Percentiles rank a stretch among this genome's conserved stretches.
phyloP scores from a whole-genome alignment of 2,113 vertebrate genomes.

The Colaptes auratus region DNA sequence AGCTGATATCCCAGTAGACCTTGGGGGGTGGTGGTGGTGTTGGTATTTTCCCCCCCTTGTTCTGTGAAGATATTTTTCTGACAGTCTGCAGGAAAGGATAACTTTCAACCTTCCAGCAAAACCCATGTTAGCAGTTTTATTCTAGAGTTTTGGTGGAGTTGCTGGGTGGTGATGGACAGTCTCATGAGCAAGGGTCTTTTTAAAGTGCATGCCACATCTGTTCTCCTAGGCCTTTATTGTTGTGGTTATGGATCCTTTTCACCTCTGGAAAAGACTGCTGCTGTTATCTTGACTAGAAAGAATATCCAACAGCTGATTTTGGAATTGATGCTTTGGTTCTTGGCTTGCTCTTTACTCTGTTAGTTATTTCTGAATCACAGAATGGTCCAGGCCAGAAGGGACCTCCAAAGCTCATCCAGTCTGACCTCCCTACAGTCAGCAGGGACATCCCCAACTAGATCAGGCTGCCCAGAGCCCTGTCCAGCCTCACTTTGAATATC shows the following conservation, averaged over 20 bases:
- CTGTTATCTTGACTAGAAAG: not conserved
- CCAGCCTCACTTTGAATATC: too few relatives aligned
- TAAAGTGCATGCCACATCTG: not conserved
- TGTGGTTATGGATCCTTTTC: not conserved
- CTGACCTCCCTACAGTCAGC: too few relatives aligned
- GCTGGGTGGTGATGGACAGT: not conserved
- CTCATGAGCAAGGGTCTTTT: not conserved
- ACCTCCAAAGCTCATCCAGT: too few relatives aligned
- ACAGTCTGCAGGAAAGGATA: not conserved
- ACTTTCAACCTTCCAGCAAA: not conserved
- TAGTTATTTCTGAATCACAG: not conserved
- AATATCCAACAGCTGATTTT: not conserved
- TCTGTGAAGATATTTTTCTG: not conserved
- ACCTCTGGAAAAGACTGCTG: not conserved
- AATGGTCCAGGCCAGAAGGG: too few relatives aligned
- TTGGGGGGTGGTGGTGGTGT: too few relatives aligned
- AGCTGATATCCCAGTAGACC: constrained; percentile 39
- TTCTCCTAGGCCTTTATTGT: not conserved
- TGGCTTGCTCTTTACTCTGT: not conserved
- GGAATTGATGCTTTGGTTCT: not conserved
- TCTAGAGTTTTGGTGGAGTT: not conserved
- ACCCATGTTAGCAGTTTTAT: not conserved
- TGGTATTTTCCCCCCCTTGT: too few relatives aligned
- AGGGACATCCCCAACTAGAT: too few relatives aligned
- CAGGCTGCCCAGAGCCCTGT: too few relatives aligned